Base-by-base conservation (phyloP, 1,140 invertebrate genomes). In the Lamellibrachia luymesi region DNA sequence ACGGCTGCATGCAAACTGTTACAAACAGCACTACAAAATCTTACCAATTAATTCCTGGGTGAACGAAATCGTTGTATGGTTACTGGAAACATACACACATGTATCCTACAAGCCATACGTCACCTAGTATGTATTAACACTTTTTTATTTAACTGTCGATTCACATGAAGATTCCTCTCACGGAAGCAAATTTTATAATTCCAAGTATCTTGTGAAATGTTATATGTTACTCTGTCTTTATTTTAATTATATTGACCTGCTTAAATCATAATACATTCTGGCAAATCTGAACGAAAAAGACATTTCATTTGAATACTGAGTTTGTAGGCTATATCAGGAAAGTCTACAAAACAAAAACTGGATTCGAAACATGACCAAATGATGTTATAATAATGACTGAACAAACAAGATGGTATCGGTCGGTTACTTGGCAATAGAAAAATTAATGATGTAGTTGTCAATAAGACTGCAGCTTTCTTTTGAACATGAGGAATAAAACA, bases 401-500 rank as follows among this genome's bases (percentile, higher is more conserved):
- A 22, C 13, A 80, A 80, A 80, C 52, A 80, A 4, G 64, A 80
- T 17, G 64, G 64, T 22, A 17, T 17, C 1, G 17, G 64, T 80
- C 17, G 64, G 64, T 80, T 22, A 2, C 13, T 10, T 80, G 64
- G 17, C 17, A 80, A 22, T 80, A 80, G 38, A 38, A 38, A 38
- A 38, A 38, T 80, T 10, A 80, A 6, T 80, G 64, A 56, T 22
- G 25, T 10, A 8, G 0, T 2, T 17, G 64, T 17, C 64, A 80
- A 80, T 17, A 0, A 80, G 64, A 80, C 13, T 0, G 5, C 5
- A 8, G 25, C 17, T 22, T 80, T 89, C 8, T 22, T 92, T 50
- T 90, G 89, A 50, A 13, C 80, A 94, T 52, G 92, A 50, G 91
- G 50, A 91, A 8, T 90, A 90, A 93, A 49, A 51, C 38, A 93